A percentile compares a stretch with the other conserved stretches of the same genome.
Evolutionary conservation across 2,113 vertebrate species (phyloP).

Genomic region (Sula dactylatra): DNA sequence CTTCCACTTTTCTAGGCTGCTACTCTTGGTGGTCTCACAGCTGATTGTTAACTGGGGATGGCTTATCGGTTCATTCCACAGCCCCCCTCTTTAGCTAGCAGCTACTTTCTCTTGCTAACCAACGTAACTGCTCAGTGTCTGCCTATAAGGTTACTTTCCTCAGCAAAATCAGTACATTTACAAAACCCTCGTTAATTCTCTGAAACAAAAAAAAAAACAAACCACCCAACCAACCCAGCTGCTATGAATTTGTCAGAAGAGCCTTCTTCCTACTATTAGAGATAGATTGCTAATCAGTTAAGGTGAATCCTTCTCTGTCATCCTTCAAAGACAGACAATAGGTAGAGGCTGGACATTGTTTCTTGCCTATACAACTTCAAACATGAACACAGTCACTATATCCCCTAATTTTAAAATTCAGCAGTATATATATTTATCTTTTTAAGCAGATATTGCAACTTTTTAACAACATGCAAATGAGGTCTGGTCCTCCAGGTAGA

Average conservation of each 20-base stretch:
- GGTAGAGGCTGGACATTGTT: background rate
- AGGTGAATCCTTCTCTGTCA: background rate
- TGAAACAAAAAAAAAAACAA: background rate
- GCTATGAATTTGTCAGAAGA: background rate
- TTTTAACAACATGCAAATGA: background rate
- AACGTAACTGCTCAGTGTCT: background rate
- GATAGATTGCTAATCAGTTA: background rate
- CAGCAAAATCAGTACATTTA: background rate
- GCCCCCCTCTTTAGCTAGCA: background rate
- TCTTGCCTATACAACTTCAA: background rate
- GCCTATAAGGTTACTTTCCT: background rate
- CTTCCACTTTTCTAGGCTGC: too few relatives aligned
- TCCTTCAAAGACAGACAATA: background rate
- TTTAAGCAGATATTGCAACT: background rate
- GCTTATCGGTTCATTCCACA: background rate
- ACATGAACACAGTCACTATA: background rate
- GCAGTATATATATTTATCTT: background rate
- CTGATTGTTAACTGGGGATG: too few relatives aligned
- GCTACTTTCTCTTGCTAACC: background rate
- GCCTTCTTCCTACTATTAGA: background rate
- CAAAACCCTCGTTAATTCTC: background rate
- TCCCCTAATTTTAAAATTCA: background rate
- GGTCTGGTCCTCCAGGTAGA: background rate
- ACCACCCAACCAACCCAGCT: background rate
- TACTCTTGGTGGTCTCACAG: too few relatives aligned